These are phyloP conservation scores for Dipodomys ordii DNA, from an alignment of 2,113 vertebrate species.

Conservation along the genomic window DNA sequence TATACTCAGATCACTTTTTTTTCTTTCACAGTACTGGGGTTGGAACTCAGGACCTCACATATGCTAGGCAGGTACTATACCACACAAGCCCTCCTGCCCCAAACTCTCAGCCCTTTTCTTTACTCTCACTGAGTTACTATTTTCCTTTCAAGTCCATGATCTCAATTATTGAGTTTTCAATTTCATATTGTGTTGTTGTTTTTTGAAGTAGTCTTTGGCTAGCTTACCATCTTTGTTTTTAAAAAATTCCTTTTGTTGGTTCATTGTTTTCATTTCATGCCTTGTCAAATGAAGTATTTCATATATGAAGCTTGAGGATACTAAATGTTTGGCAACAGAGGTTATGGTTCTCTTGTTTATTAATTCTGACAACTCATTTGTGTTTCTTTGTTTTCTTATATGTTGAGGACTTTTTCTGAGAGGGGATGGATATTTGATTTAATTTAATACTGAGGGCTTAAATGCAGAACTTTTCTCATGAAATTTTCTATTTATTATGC, in stretches of 20 bases:
- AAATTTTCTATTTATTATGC: not conserved
- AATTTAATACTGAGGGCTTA: constrained; percentile 16
- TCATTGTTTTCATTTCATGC: not conserved
- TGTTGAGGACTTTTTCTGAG: not conserved
- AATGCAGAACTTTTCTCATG: not conserved
- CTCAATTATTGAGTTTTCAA: not conserved
- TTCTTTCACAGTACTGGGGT: too few relatives aligned
- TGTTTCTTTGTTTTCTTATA: constrained; percentile 43
- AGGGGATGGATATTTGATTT: constrained; percentile 2
- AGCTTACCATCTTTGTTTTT: not conserved
- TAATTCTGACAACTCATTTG: not conserved
- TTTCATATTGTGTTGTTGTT: not conserved
- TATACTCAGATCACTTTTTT: not conserved
- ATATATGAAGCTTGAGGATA: not conserved
- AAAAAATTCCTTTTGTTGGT: not conserved
- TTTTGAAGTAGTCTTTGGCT: not conserved
- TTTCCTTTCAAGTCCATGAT: not conserved
- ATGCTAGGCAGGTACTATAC: too few relatives aligned
- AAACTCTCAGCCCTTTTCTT: too few relatives aligned
- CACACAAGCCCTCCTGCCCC: too few relatives aligned
- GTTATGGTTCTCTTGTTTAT: not conserved
- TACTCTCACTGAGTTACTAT: not conserved
- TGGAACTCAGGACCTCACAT: too few relatives aligned
- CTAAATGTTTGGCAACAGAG: constrained; percentile 11
- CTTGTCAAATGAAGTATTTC: not conserved